phyloP scores from a whole-genome alignment of 2,888 invertebrate genomes.

The Lacanobia wlatinum region DNA sequence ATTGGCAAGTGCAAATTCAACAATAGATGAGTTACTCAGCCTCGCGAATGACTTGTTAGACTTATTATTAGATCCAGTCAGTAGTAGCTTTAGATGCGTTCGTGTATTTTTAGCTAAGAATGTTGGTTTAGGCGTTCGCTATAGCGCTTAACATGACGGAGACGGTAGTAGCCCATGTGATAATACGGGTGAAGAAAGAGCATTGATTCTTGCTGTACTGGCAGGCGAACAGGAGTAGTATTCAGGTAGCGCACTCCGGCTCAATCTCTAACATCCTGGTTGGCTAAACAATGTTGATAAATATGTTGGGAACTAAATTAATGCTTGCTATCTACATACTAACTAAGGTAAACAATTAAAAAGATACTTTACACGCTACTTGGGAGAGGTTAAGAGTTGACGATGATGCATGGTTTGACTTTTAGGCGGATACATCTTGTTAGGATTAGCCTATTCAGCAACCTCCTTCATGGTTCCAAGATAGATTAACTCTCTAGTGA shows the following conservation, averaged over 20 bases:
- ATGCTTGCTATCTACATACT: not conserved
- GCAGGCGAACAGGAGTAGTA: not conserved
- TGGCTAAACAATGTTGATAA: not conserved
- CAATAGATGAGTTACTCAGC: slow-evolving; percentile 71
- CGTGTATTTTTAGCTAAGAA: slow-evolving; percentile 69
- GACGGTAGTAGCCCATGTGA: slow-evolving; percentile 48
- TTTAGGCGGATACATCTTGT: not conserved
- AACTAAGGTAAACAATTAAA: not conserved
- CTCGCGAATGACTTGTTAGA: slow-evolving; percentile 70
- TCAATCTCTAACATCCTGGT: not conserved
- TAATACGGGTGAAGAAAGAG: slow-evolving; percentile 38
- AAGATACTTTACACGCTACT: not conserved
- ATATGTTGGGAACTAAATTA: not conserved
- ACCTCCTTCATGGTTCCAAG: not conserved
- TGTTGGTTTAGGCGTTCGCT: slow-evolving; percentile 67
- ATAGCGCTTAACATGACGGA: slow-evolving; percentile 55
- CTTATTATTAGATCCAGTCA: slow-evolving; percentile 67
- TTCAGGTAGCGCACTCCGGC: not conserved
- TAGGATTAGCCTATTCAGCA: not conserved
- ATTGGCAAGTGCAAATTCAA: slow-evolving; percentile 70
- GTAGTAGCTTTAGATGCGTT: slow-evolving; percentile 71
- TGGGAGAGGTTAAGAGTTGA: not conserved
- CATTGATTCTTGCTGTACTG: slow-evolving; percentile 33
- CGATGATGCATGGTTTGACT: not conserved
- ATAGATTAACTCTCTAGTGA: not conserved